Evolutionary conservation across 2,113 vertebrate species (phyloP).

Genomic region (Camelus bactrianus): DNA sequence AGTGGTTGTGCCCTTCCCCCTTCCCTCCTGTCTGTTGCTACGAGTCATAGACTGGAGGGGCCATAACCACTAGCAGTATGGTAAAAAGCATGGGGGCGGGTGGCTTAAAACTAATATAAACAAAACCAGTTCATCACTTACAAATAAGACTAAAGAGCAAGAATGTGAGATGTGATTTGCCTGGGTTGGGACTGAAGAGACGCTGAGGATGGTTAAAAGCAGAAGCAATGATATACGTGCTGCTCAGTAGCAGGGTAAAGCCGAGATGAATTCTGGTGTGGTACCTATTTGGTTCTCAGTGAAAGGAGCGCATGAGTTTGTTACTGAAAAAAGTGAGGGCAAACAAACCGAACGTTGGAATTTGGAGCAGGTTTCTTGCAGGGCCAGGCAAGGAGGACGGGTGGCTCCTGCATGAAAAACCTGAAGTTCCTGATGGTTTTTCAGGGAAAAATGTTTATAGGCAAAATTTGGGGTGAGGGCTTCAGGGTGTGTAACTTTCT

Average conservation of each 20-base stretch:
- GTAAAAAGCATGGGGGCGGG: not conserved
- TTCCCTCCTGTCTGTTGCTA: not conserved
- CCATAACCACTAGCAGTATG: not conserved
- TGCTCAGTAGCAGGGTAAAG: not conserved
- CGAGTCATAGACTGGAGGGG: not conserved
- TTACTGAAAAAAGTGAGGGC: too few relatives aligned
- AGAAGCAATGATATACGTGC: not conserved
- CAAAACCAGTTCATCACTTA: not conserved
- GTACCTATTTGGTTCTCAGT: too few relatives aligned
- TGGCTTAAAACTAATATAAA: not conserved
- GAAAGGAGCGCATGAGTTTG: not conserved
- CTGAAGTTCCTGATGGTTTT: too few relatives aligned
- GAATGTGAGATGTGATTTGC: not conserved
- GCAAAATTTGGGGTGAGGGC: too few relatives aligned
- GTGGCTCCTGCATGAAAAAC: too few relatives aligned
- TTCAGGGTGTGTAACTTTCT: too few relatives aligned
- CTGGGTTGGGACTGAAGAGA: not conserved
- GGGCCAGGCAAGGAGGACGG: too few relatives aligned
- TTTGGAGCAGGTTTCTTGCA: too few relatives aligned
- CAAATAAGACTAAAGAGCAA: not conserved
- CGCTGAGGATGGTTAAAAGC: not conserved
- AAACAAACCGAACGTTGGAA: too few relatives aligned
- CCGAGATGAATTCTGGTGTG: too few relatives aligned
- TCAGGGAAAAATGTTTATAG: too few relatives aligned
- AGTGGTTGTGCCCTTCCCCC: too few relatives aligned